Evolutionary conservation across 2,888 invertebrate genomes (phyloP), one percentile per base, ranked within the genome.

Genomic region (Exocentrus adspersus): DNA sequence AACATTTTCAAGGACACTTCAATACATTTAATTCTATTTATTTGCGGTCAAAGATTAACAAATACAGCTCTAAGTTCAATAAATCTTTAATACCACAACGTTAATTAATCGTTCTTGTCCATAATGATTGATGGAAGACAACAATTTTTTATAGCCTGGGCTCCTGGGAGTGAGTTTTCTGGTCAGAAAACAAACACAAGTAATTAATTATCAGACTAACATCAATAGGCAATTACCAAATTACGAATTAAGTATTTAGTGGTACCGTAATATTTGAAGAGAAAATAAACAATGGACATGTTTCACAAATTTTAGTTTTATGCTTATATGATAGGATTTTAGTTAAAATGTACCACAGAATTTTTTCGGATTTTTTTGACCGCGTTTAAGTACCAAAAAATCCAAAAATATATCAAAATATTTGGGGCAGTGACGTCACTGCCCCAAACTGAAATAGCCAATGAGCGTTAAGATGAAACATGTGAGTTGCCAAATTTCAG

Each of bases 241-340:
- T 53, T 42, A 53, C 21, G n/a, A n/a, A n/a, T 53, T 53, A 51
- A 59, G 17, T 41, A 42, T 59, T 59, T 59, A 59, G 51, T 42
- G 41, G 59, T 48, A 59, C 50, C 50, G 50, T 37, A 51, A 59
- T 59, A 42, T 59, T 50, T 48, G 50, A 59, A 32, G 50, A 42
- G 51, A 59, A 59, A 51, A 51, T 42, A 59, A 42, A 24, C 24
- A 42, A 53, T 41, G 41, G 41, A 53, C 41, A 14, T 7, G 53
- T 42, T 14, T 20, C n/a, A n/a, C n/a, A n/a, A n/a, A n/a, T n/a
- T n/a, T n/a, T n/a, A n/a, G n/a, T n/a, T n/a, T n/a, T n/a, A n/a
- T n/a, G n/a, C n/a, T n/a, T n/a, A n/a, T n/a, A n/a, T n/a, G n/a
- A n/a, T n/a, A n/a, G n/a, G n/a, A n/a, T n/a, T n/a, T n/a, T n/a